These are phyloP conservation scores for Trachelus troglodyta DNA, from an alignment of 2,888 invertebrate species.

Conservation along the genomic window DNA sequence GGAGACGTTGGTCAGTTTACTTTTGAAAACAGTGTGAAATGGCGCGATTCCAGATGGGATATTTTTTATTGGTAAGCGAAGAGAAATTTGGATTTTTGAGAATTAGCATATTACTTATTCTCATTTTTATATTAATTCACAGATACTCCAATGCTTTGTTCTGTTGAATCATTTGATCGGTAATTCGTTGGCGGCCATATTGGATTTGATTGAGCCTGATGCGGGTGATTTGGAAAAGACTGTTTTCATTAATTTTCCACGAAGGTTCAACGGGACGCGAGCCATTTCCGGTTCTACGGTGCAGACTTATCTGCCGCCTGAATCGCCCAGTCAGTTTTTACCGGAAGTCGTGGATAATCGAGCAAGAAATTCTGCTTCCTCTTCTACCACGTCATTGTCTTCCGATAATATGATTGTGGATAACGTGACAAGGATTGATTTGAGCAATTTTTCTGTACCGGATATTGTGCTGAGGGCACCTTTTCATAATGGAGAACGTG, in stretches of 20 bases:
- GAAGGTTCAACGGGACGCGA: constrained; percentile 29
- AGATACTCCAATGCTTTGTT: background rate
- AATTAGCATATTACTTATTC: background rate
- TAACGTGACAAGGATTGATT: constrained; percentile 12
- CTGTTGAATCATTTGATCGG: background rate
- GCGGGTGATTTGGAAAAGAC: constrained; percentile 24
- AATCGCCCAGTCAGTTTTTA: constrained; percentile 30
- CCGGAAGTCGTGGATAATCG: constrained; percentile 51
- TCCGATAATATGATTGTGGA: constrained; percentile 5
- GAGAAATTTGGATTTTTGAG: background rate
- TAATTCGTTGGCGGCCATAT: background rate
- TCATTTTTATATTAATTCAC: background rate
- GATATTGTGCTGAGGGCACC: constrained; percentile 28
- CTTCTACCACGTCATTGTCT: background rate
- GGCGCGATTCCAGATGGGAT: constrained; percentile 8
- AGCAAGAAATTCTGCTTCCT: constrained; percentile 23
- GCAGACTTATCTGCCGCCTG: constrained; percentile 41
- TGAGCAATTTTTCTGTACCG: constrained; percentile 15
- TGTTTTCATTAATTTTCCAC: constrained; percentile 43
- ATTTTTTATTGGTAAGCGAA: background rate
- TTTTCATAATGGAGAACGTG: constrained; percentile 4
- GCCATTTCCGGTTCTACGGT: constrained; percentile 3
- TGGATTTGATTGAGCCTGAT: constrained; percentile 17
- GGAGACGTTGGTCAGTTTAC: constrained; percentile 31
- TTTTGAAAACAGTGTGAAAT: constrained; percentile 30